These are phyloP conservation scores for Plebejus melissa DNA, from an alignment of 2,888 invertebrate species.

Conservation along the genomic window DNA sequence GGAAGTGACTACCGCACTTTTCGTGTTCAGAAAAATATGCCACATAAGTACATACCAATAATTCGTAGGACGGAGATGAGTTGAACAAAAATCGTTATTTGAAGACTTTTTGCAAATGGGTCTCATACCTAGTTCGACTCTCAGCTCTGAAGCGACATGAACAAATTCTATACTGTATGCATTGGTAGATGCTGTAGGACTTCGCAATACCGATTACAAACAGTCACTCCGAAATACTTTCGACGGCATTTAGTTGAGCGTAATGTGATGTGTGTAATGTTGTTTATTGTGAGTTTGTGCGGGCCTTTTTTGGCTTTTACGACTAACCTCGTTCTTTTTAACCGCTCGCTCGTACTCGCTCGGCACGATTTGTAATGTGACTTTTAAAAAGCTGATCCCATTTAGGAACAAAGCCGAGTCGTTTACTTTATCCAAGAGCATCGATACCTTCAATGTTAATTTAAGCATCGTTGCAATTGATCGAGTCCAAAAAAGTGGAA, in stretches of 20 bases:
- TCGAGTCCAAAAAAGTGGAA: constrained; percentile 6
- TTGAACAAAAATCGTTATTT: too few species aligned
- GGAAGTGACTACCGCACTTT: too few species aligned
- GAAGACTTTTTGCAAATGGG: too few species aligned
- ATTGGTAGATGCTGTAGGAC: neutral
- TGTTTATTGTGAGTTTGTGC: constrained; percentile 12
- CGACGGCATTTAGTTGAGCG: neutral
- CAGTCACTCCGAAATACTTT: neutral
- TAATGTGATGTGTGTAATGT: neutral
- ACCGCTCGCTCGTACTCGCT: neutral
- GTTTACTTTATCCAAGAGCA: neutral
- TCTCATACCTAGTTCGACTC: too few species aligned
- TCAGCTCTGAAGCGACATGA: neutral
- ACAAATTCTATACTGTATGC: neutral
- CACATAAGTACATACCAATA: too few species aligned
- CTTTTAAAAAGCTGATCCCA: constrained; percentile 5
- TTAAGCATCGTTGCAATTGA: neutral
- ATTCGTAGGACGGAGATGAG: too few species aligned
- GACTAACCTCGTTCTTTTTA: constrained; percentile 17
- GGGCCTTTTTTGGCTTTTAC: constrained; percentile 14
- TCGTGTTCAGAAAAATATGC: too few species aligned
- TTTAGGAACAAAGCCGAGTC: neutral
- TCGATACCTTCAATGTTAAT: neutral
- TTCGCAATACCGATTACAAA: neutral
- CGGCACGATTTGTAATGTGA: constrained; percentile 9